Evolutionary conservation across 1,140 invertebrate genomes (phyloP), one percentile per base, ranked within the genome.

Genomic region (Oscheius sp.): DNA sequence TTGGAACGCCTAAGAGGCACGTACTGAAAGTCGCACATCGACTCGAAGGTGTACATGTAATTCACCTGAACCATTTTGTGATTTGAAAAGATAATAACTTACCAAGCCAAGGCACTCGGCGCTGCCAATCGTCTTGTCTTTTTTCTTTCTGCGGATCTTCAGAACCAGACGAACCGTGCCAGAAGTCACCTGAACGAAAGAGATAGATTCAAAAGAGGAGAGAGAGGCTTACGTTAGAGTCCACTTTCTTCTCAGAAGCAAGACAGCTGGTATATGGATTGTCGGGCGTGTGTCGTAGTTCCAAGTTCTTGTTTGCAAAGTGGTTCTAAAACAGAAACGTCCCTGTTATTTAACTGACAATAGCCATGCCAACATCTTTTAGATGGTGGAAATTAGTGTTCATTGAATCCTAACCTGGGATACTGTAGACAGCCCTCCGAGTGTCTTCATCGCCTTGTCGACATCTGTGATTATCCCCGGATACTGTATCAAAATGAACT

Each of bases 21-120:
- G 68, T 82, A 82, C 29, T 82, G 80, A 55, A 82, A 82, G 63
- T 82, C 80, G 38, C 82, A 83, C 71, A 82, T 79, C 18, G 73
- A 58, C 10, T 78, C 74, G 68, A 82, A 84, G 1, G 73, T 46
- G 67, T 77, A 82, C 26, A 73, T 42, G 28, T 71, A 55, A 35
- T 65, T 67, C 7, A 81, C 63, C 79, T 80, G 58, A 62, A 68
- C 42, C 36, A 36, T 23, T 15, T 70, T 13, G n/a, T 62, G 3
- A 13, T 64, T 1, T 7, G 49, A 49, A n/a, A 10, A 32, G 2
- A 28, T 3, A 68, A 73, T 4, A 28, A 66, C 68, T 66, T 29
- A 81, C 80, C 63, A 84, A 66, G 62, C 80, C 80, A 28, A 82
- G 68, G 69, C 79, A 74, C 26, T 75, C 36, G 2, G 71, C 65